Percentiles rank a stretch among this genome's conserved stretches.
These are phyloP conservation scores for Caenorhabditis auriculariae DNA, from an alignment of 2,888 invertebrate species.

Conservation along the genomic window DNA sequence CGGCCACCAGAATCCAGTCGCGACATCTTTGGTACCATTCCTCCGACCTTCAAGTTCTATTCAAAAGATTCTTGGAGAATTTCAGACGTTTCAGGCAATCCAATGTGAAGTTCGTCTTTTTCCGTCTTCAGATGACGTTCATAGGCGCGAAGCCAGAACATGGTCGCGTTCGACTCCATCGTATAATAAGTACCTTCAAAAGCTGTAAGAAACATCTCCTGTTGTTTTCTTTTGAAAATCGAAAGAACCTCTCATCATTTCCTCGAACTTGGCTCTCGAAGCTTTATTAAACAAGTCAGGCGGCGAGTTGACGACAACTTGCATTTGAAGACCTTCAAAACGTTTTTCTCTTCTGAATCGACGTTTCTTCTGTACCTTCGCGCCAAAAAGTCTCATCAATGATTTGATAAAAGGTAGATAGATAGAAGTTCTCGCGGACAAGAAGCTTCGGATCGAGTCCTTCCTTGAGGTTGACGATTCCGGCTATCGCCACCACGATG, in stretches of 20 bases:
- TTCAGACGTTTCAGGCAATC: constrained; percentile 46
- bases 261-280: constrained; percentile 35
- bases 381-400: constrained; percentile 62
- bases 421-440: constrained; percentile 54
- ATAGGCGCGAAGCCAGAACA: constrained; percentile 60
- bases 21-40: constrained; percentile 57
- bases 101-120: constrained; percentile 34
- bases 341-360: background rate
- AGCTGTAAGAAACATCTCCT: constrained; percentile 10
- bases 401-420: constrained; percentile 56
- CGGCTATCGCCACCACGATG: constrained; percentile 49
- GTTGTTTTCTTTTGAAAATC: too few relatives aligned
- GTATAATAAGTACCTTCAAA: constrained; percentile 56
- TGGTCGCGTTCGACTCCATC: constrained; percentile 60
- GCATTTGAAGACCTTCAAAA: constrained; percentile 60
- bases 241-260: constrained; percentile 35
- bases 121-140: constrained; percentile 51
- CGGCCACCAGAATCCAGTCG: constrained; percentile 60
- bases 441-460: constrained; percentile 54
- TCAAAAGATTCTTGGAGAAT: background rate
- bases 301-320: constrained; percentile 60
- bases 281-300: constrained; percentile 52
- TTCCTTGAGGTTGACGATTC: constrained; percentile 50
- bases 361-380: constrained; percentile 41
- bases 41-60: constrained; percentile 9